These are phyloP conservation scores for Rhynchophorus ferrugineus DNA, from an alignment of 1,140 invertebrate species.

Conservation along the genomic window DNA sequence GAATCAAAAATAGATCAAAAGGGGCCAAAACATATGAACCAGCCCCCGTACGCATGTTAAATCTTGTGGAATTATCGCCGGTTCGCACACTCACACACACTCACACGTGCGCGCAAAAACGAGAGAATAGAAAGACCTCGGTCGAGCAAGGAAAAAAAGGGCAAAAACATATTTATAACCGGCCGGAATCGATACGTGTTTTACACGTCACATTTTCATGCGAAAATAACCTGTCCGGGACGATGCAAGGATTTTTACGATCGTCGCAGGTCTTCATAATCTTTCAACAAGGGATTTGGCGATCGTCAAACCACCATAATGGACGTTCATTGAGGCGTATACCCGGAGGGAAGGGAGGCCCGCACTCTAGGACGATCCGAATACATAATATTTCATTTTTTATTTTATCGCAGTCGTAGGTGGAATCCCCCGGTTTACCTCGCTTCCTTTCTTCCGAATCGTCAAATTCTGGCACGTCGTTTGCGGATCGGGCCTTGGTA, in stretches of 20 bases:
- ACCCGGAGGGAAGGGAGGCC: too few species aligned
- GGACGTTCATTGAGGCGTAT: too few species aligned
- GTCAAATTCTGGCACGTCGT: too few species aligned
- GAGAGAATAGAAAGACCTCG: too few species aligned
- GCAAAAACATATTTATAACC: not conserved
- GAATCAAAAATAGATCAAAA: not conserved
- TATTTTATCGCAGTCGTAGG: too few species aligned
- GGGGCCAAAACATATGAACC: not conserved
- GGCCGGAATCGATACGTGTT: not conserved
- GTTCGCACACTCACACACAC: not conserved
- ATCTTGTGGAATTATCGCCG: not conserved
- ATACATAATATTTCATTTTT: too few species aligned
- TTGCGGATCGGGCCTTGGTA: too few species aligned
- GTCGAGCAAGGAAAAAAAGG: not conserved
- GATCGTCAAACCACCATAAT: not conserved
- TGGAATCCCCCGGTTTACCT: too few species aligned
- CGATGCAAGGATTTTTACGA: not conserved
- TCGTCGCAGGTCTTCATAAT: not conserved
- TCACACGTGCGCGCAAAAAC: not conserved
- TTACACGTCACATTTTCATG: not conserved
- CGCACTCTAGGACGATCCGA: too few species aligned
- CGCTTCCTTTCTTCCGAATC: too few species aligned
- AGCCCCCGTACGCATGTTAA: not conserved
- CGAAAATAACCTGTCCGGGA: not conserved
- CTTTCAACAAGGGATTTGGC: not conserved